Percentiles rank a stretch among this genome's conserved stretches.
These are phyloP conservation scores for Puntigrus tetrazona DNA, from an alignment of 2,113 vertebrate genomes.

Conservation along the genomic window DNA sequence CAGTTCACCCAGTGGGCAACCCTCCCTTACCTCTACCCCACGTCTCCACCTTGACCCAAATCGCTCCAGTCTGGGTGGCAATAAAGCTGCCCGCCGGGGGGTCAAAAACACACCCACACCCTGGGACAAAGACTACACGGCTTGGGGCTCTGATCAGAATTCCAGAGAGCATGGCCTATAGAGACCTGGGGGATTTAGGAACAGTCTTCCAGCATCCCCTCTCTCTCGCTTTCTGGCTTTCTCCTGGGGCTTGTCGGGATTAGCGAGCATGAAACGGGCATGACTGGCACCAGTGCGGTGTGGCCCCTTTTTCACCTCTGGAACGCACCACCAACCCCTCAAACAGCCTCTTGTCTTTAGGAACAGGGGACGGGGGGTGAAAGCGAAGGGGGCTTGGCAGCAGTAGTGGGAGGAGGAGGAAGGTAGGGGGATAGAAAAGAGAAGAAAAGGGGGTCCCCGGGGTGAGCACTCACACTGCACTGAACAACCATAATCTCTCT, in stretches of 20 bases:
- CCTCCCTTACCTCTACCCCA: neutral
- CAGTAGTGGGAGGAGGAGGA: conserved; percentile 50
- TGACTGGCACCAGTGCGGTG: conserved; percentile 68
- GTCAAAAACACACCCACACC: conserved; percentile 17
- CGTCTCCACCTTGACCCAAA: conserved; percentile 40
- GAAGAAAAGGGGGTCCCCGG: conserved; percentile 74
- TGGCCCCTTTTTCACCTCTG: conserved; percentile 78
- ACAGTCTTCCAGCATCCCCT: conserved; percentile 17
- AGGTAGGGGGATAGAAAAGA: conserved; percentile 59
- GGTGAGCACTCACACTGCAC: conserved; percentile 77
- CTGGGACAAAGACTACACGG: conserved; percentile 51
- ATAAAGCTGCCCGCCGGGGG: conserved; percentile 43
- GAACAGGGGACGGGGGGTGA: conserved; percentile 41
- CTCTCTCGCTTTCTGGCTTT: conserved; percentile 31
- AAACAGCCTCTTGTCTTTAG: conserved; percentile 67
- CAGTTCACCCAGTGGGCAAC: conserved; percentile 62
- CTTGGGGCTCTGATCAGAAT: conserved; percentile 52
- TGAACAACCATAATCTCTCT: conserved; percentile 82
- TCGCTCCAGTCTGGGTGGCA: conserved; percentile 43
- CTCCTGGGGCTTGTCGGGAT: conserved; percentile 52
- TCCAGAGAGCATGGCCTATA: conserved; percentile 41
- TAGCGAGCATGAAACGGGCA: conserved; percentile 56
- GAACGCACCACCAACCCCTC: conserved; percentile 67
- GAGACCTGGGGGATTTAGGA: conserved; percentile 36
- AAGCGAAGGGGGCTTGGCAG: conserved; percentile 59